Evolutionary conservation across 2,113 vertebrate genomes (phyloP).

Genomic region (Entomyzon cyanotis): DNA sequence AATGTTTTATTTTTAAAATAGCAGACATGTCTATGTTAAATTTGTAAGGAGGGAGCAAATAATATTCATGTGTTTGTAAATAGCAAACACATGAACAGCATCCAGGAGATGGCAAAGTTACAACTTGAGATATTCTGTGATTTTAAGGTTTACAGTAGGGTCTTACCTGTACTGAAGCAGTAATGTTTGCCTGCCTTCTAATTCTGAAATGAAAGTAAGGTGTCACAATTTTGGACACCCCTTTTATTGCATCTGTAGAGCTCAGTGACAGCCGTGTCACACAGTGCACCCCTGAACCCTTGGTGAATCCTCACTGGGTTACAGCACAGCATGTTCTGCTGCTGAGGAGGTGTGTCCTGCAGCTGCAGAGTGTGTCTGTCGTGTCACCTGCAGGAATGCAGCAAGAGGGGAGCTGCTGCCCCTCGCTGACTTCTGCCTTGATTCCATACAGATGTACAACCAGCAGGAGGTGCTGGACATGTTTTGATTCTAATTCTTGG

Average conservation of each 20-base stretch:
- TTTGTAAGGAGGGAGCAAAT: too few species aligned
- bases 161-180: not conserved
- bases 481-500: not conserved
- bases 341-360: not conserved
- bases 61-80: not conserved
- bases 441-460: accelerated
- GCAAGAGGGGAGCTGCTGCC: not conserved
- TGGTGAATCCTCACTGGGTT: not conserved
- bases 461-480: not conserved
- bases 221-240: not conserved
- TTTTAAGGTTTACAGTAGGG: not conserved
- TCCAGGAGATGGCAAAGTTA: not conserved
- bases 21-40: not conserved
- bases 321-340: not conserved
- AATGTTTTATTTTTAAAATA: not conserved
- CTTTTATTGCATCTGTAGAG: not conserved
- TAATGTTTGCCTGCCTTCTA: not conserved
- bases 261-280: not conserved
- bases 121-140: not conserved
- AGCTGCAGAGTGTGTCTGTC: not conserved
- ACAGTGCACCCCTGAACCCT: not conserved
- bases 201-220: not conserved
- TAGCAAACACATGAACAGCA: accelerated
- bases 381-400: not conserved
- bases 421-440: not conserved